Conservation (phyloP, 2,113 vertebrate genomes). For the Marmota flaviventris region DNA sequence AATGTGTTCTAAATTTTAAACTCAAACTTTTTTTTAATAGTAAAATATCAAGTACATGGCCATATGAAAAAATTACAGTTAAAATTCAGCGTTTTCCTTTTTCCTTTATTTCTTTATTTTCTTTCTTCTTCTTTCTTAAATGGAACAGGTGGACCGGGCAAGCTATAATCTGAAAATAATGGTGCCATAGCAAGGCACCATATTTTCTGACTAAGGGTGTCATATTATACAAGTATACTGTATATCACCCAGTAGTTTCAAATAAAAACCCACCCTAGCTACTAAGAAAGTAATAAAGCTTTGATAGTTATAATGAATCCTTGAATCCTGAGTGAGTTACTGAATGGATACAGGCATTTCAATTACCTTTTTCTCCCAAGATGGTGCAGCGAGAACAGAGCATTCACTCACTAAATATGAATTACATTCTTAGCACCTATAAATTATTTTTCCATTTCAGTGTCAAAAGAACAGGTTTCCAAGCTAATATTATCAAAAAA, state of each 20-base stretch:
- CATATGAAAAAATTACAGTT: neutral
- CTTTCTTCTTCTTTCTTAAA: neutral
- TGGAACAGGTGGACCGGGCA: neutral
- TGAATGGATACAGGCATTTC: conserved; percentile 63
- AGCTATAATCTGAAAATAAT: conserved; percentile 61
- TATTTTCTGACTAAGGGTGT: conserved; percentile 62
- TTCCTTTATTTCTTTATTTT: neutral
- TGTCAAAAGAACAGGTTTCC: conserved; percentile 21
- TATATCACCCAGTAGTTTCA: conserved; percentile 65
- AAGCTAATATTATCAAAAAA: conserved; percentile 20
- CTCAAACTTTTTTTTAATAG: neutral
- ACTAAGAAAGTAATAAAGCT: conserved; percentile 71
- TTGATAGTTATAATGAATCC: conserved; percentile 76
- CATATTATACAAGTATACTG: conserved; percentile 40
- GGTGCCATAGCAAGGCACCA: neutral
- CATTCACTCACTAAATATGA: conserved; percentile 30
- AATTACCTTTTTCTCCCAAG: conserved; percentile 63
- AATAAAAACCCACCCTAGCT: conserved; percentile 68
- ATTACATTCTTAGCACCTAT: conserved; percentile 43
- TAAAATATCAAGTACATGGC: neutral
- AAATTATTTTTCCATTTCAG: conserved; percentile 65
- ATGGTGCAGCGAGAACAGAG: neutral
- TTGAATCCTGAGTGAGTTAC: conserved; percentile 69
- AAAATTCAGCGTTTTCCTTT: neutral
- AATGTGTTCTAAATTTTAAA: neutral